Base-by-base conservation (phyloP, 2,888 invertebrate genomes). In the Ypsolopha scabrella region DNA sequence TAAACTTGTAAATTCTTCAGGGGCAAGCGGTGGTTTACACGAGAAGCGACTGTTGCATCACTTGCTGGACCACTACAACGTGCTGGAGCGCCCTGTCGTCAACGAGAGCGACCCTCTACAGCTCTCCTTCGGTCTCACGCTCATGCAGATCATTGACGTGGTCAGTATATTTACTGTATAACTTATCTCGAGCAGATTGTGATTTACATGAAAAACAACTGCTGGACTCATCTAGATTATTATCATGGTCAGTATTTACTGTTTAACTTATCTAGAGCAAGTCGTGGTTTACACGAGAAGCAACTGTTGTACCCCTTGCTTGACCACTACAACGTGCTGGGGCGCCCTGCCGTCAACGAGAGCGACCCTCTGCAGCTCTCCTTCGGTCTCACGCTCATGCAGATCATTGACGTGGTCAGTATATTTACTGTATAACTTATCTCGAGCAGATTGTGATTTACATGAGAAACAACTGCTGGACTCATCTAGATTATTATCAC, bases 71-170 rank as follows among this genome's bases (percentile, higher is more conserved):
- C 90, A 93, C 80, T 97, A 97, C 91, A 96, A 97, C 90, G 94
- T 94, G 77, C 90, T 96, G 88, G 97, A 96, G 89, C 91, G 97
- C 78, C 96, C 96, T 71, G 96, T 96, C 80, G 93, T 94, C 86
- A 97, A 97, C 90, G 96, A 97, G 90, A 96, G 96, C 87, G 96
- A 97, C 88, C 95, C 96, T 75, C 91, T 97, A 80, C 93, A 94
- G 89, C 92, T 97, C 87, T 96, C 95, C 89, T 96, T 97, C 89
- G 96, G 96, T 87, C 93, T 97, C 88, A 97, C 96, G 79, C 92
- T 97, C 86, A 96, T 96, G 95, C 97, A 97, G 91, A 97, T 97
- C 88, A 97, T 97, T 86, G 96, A 97, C 90, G 96, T 97, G 92
- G 96, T 97, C 89, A 91, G 92, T 90, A 24, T 90, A 24, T 24